Evolutionary conservation across 2,888 invertebrate genomes (phyloP).

Genomic region (Malachius bipustulatus): DNA sequence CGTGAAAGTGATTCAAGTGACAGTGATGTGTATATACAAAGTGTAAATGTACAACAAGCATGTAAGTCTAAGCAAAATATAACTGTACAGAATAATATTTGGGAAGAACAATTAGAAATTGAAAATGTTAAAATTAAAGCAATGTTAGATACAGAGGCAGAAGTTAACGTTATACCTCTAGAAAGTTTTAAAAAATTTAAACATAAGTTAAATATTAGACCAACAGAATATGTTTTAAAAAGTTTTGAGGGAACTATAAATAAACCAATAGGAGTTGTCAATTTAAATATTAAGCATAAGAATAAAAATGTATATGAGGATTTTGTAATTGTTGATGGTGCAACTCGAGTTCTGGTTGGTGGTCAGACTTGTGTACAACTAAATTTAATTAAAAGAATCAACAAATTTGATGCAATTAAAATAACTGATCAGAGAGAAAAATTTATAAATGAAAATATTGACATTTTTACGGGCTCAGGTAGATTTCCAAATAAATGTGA

Average conservation of each 20-base stretch:
- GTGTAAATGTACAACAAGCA: not conserved
- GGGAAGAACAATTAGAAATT: constrained; percentile 2
- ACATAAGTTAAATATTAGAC: constrained; percentile 4
- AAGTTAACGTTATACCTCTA: constrained; percentile 4
- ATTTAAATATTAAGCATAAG: not conserved
- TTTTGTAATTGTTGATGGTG: constrained; percentile 8
- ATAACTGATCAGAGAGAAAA: not conserved
- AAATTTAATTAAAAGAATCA: constrained; percentile 8
- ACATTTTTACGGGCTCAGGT: constrained; percentile 7
- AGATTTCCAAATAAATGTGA: constrained; percentile 7
- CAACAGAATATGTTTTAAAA: constrained; percentile 3
- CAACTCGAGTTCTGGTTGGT: constrained; percentile 7
- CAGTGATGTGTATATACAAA: not conserved
- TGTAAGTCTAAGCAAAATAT: not conserved
- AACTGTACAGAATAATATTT: not conserved
- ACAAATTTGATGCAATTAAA: not conserved
- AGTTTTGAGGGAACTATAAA: not conserved
- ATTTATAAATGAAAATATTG: constrained; percentile 5
- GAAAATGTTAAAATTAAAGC: constrained; percentile 3
- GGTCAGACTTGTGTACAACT: constrained; percentile 7
- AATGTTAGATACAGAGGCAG: constrained; percentile 5
- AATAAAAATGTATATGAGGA: constrained; percentile 6
- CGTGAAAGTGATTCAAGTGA: not conserved
- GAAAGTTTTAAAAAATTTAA: too few species aligned
- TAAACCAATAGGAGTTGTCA: constrained; percentile 6